phyloP scores from a whole-genome alignment of 2,888 invertebrate genomes.

The Meliscaeva auricollis region DNA sequence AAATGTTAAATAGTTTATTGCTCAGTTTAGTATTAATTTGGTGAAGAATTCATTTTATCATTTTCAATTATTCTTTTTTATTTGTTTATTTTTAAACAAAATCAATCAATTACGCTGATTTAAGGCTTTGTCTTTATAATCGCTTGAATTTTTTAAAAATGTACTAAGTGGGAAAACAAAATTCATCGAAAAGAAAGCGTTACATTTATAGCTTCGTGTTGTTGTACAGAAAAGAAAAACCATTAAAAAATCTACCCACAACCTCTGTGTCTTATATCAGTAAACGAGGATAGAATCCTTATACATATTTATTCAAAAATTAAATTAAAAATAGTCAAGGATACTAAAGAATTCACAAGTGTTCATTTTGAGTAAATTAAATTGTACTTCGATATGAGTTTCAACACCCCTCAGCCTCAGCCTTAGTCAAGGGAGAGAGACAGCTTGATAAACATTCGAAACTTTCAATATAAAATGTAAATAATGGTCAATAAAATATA shows the following conservation, averaged over 20 bases:
- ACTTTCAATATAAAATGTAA: conserved; percentile 19
- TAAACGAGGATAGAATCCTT: conserved; percentile 1
- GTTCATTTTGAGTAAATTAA: conserved; percentile 53
- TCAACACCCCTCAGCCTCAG: not conserved
- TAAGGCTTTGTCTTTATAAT: conserved; percentile 60
- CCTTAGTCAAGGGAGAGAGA: not conserved
- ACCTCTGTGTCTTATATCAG: conserved; percentile 12
- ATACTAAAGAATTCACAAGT: conserved; percentile 15
- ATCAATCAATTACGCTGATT: conserved; percentile 50
- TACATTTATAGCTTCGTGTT: not conserved
- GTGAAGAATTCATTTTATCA: conserved; percentile 38
- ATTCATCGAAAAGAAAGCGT: not conserved
- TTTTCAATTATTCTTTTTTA: not conserved
- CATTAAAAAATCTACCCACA: conserved; percentile 19
- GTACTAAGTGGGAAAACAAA: not conserved
- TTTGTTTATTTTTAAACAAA: conserved; percentile 28
- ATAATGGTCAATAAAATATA: conserved; percentile 34
- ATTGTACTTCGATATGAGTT: conserved; percentile 26
- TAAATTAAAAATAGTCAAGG: not conserved
- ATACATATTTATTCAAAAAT: conserved; percentile 1
- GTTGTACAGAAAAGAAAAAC: not conserved
- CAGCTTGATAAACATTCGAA: not conserved
- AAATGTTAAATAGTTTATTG: conserved; percentile 70
- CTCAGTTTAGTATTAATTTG: conserved; percentile 59
- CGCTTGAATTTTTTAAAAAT: conserved; percentile 24